These are phyloP conservation scores for Stegastes partitus DNA, from an alignment of 2,113 vertebrate genomes.

Conservation along the genomic window DNA sequence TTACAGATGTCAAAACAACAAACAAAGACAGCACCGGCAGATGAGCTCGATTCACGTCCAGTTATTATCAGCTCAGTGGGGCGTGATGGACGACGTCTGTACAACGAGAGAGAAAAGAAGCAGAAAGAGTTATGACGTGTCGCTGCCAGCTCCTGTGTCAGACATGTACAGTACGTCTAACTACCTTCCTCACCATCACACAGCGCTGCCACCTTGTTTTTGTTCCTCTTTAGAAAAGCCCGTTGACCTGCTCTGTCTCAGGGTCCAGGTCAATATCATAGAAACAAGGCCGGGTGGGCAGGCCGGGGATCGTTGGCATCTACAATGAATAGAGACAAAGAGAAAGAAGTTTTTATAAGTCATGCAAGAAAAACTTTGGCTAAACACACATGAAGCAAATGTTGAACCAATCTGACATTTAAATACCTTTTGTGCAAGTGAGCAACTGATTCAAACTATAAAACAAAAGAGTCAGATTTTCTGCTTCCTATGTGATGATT, in stretches of 20 bases:
- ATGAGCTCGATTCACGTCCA: neutral
- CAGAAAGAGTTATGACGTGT: neutral
- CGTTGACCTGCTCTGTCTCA: slow-evolving; percentile 90
- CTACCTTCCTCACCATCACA: neutral
- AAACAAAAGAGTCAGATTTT: too few species aligned
- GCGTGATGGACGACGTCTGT: neutral
- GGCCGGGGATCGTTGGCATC: slow-evolving; percentile 99
- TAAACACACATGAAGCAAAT: neutral
- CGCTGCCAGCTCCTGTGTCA: neutral
- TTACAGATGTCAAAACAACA: slow-evolving; percentile 35
- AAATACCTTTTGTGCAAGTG: too few species aligned
- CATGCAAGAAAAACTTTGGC: neutral
- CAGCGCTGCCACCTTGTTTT: slow-evolving; percentile 34
- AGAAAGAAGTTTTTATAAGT: neutral
- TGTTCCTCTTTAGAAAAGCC: slow-evolving; percentile 91
- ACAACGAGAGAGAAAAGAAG: neutral
- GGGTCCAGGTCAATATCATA: slow-evolving; percentile 98
- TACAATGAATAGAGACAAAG: slow-evolving; percentile 58
- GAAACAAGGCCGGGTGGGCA: slow-evolving; percentile 97
- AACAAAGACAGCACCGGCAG: slow-evolving; percentile 12
- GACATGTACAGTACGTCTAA: neutral
- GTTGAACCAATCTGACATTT: too few species aligned
- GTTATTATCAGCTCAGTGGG: slow-evolving; percentile 23
- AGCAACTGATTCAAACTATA: too few species aligned
- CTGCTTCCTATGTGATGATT: too few species aligned